Conservation (phyloP, 2,888 invertebrate genomes). For the Stratiomys singularior region DNA sequence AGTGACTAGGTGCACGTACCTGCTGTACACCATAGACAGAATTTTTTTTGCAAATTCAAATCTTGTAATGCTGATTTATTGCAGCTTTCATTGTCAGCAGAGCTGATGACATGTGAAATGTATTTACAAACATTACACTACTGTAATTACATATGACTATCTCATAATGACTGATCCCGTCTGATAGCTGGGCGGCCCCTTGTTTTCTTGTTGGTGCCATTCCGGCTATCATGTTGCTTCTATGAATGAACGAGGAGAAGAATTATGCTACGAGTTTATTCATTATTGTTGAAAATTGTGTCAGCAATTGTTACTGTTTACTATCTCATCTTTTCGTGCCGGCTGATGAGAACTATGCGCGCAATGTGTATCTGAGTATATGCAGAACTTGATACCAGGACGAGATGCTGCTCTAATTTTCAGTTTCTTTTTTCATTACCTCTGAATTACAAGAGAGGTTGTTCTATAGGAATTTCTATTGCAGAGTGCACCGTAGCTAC, state of each 20-base stretch:
- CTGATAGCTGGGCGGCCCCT: no score
- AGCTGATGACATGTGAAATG: no score
- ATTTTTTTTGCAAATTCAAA: no score
- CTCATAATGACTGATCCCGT: neutral
- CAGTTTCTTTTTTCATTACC: neutral
- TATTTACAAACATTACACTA: neutral
- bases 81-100: no score
- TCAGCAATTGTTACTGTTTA: slow-evolving; percentile 5
- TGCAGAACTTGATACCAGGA: neutral
- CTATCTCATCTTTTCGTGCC: neutral
- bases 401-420: slow-evolving; percentile 4
- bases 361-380: neutral
- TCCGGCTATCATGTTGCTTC: slow-evolving; percentile 11
- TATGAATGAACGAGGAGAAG: slow-evolving; percentile 12
- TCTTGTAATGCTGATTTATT: no score
- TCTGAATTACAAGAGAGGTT: neutral
- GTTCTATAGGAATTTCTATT: neutral
- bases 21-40: no score
- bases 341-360: neutral
- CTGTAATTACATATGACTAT: neutral
- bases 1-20: no score
- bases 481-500: neutral
- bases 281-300: slow-evolving; percentile 20
- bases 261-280: neutral
- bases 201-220: slow-evolving; percentile 2